Base-by-base conservation (phyloP, 2,888 invertebrate species). In the Onthophagus sagittarius region DNA sequence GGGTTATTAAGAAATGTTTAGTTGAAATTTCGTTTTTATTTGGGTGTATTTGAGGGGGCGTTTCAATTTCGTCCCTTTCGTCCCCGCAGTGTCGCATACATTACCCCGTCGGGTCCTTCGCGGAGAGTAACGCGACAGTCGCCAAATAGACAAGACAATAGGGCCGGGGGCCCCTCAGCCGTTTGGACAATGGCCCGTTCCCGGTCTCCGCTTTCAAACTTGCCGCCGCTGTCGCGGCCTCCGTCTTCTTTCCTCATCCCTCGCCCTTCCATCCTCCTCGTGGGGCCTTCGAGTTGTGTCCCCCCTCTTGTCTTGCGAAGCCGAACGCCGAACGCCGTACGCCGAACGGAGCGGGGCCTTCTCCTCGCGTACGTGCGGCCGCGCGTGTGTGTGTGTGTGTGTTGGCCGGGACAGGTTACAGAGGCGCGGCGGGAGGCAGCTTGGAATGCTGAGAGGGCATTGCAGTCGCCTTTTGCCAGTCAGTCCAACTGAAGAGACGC, bases 391-490 rank as follows among this genome's bases (percentile, higher is more conserved):
- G 71, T 69, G 71, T 69, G 69, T 71, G 72, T 74, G 74, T 72
- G 72, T 74, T 73, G 71, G 72, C 71, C 64, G 72, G 80, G 81
- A 81, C 81, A 81, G 81, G 83, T 80, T 79, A 82, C 79, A 81
- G 83, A 81, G 83, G 79, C 80, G 83, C 80, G 82, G 81, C 79
- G 82, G 81, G 83, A 82, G 83, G 82, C 82, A 80, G 82, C 79
- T 81, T 83, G 85, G 85, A 85, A 84, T 85, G 85, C 84, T 82
- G 84, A 82, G 84, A 84, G 83, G 82, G 83, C 81, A 83, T 80
- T 82, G 79, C 80, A 82, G 80, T 79, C 80, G 80, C 81, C 80
- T 80, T 79, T 80, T 78, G 75, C 80, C 81, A 53, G 80, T 83
- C 81, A 84, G 84, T 84, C 82, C 83, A 83, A 82, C 83, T 84